phyloP scores from a whole-genome alignment of 2,113 vertebrate genomes.

The Callospermophilus lateralis region DNA sequence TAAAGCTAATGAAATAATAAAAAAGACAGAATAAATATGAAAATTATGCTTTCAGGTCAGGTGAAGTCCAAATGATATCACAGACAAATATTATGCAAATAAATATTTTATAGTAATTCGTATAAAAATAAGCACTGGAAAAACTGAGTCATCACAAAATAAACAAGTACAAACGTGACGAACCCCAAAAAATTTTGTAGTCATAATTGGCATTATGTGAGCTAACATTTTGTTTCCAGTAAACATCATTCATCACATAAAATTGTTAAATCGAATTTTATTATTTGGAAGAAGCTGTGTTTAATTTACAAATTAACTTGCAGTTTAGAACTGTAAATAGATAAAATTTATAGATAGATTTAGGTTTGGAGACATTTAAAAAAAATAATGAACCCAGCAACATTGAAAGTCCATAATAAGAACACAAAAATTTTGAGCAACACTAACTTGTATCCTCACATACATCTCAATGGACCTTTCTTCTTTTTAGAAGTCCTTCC shows the following conservation, averaged over 20 bases:
- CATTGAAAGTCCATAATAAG: neutral
- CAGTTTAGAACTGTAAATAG: neutral
- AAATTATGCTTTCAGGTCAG: neutral
- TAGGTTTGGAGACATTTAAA: neutral
- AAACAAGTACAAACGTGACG: neutral
- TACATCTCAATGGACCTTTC: neutral
- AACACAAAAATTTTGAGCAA: neutral
- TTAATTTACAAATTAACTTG: conserved; percentile 22
- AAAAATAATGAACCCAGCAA: neutral
- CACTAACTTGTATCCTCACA: neutral
- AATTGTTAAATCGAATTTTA: neutral
- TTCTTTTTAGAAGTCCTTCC: neutral
- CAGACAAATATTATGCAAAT: neutral
- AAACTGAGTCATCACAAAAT: neutral
- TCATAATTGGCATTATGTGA: neutral
- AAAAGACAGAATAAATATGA: neutral
- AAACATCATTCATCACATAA: neutral
- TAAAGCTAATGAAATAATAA: neutral
- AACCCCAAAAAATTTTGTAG: neutral
- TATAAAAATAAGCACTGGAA: neutral
- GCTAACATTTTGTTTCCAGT: neutral
- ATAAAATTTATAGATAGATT: neutral
- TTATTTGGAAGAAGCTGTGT: neutral
- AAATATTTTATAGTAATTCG: neutral
- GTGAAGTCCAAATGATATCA: neutral